Evolutionary conservation across 2,888 invertebrate genomes (phyloP).

Genomic region (Phaedon cochleariae): DNA sequence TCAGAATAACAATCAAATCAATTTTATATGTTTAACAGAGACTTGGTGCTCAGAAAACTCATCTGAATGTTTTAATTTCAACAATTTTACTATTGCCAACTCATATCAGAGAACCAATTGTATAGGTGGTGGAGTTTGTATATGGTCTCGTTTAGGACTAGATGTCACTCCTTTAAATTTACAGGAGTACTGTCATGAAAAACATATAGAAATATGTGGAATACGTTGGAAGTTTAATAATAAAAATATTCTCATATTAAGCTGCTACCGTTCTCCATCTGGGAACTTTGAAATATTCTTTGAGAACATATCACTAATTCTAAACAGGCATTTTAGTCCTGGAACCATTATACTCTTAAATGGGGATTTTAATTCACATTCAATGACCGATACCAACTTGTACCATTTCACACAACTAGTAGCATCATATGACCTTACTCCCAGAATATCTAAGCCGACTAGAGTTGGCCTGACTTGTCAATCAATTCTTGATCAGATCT

Average conservation of each 20-base stretch:
- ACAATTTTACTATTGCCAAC: slow-evolving; percentile 2
- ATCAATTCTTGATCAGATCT: not conserved
- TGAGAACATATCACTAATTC: not conserved
- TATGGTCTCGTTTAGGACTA: not conserved
- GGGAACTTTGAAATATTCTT: slow-evolving; percentile 3
- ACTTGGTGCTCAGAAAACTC: slow-evolving; percentile 11
- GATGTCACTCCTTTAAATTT: slow-evolving; percentile 8
- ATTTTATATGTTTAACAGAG: slow-evolving; percentile 14
- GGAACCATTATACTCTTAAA: not conserved
- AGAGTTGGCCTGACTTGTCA: not conserved
- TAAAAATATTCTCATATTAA: not conserved
- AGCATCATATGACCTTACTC: not conserved
- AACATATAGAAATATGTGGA: slow-evolving; percentile 7
- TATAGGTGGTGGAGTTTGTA: slow-evolving; percentile 1
- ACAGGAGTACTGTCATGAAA: slow-evolving; percentile 6
- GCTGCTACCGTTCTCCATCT: slow-evolving; percentile 4
- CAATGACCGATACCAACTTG: not conserved
- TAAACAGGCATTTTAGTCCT: not conserved
- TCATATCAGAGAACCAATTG: slow-evolving; percentile 5
- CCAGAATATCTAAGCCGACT: not conserved
- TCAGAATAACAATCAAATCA: not conserved
- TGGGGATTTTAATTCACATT: slow-evolving; percentile 6
- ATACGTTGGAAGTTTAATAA: not conserved
- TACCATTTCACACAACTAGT: not conserved
- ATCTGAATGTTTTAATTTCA: not conserved